Conservation (phyloP, 2,797 vertebrate species). For the Brachymystax lenok region DNA sequence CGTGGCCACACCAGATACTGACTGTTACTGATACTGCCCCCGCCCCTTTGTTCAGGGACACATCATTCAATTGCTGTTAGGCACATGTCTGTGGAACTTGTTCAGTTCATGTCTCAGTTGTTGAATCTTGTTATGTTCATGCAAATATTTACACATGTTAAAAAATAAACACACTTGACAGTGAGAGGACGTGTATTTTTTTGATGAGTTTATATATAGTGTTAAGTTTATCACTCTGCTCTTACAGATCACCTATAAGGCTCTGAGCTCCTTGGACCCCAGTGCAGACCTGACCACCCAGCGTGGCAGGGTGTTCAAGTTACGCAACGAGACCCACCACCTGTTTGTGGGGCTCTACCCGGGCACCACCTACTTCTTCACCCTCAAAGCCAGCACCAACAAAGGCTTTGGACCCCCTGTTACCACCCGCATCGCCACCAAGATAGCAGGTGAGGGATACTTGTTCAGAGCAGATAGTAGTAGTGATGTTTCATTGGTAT, state of each 20-base stretch:
- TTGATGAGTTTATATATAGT: no score
- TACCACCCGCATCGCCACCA: conserved; percentile 90
- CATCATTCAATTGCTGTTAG: no score
- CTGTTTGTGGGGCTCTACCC: conserved; percentile 92
- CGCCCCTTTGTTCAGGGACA: no score
- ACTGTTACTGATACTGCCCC: no score
- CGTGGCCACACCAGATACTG: no score
- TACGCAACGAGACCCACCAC: conserved; percentile 93
- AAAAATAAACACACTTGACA: no score
- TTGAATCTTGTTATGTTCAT: no score
- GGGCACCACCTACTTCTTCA: conserved; percentile 94
- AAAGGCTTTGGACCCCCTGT: conserved; percentile 93
- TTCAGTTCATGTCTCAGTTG: no score
- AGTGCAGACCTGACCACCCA: conserved; percentile 91
- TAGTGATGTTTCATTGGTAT: background rate
- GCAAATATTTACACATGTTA: no score
- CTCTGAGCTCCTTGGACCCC: conserved; percentile 91
- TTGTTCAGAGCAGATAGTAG: background rate
- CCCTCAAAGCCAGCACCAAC: conserved; percentile 93
- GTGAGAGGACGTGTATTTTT: no score
- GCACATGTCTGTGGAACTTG: no score
- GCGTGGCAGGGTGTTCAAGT: conserved; percentile 91
- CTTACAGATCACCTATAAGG: conserved; percentile 94
- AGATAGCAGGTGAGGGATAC: conserved; percentile 87
- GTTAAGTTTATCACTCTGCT: background rate